Base-by-base conservation (phyloP, 2,113 vertebrate species). In the Gasterosteus aculeatus region DNA sequence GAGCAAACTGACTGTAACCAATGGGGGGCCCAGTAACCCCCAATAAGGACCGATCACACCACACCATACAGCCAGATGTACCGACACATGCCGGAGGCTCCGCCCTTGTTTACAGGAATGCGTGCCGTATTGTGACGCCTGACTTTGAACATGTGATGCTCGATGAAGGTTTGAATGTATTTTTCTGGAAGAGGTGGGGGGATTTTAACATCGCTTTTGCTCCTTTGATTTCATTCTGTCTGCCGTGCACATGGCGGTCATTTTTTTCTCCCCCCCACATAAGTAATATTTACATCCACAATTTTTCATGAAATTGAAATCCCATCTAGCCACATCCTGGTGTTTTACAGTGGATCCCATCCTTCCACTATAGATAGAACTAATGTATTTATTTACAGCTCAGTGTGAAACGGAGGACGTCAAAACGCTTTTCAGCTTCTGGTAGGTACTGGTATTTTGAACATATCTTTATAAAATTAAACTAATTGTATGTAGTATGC, bases 1-100 rank as follows among this genome's bases (percentile, higher is more conserved):
- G 93, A 96, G 89, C 75, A 95, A 94, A 88, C 94, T 95, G 87
- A 81, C 90, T 26, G 87, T 93, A 46, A 88, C 93, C 51, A 98
- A 96, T 5, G 95, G 96, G 57, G 94, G 92, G 7, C 91, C 92
- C 10, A 80, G 91, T 73, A 88, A 72, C 63, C 70, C 83, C 1
- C 80, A 89, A 74, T 94, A 85, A 94, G 33, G 39, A 10, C 38
- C 2, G 53, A 26, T 49, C 58, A 18, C 19, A 1, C 51, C 63
- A 31, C 42, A 33, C 29, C 46, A 26, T 18, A 31, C 49, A 49
- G 19, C 31, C 31, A 35, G 29, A 31, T 35, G 26, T 2, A 59
- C 42, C n/a, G 19, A 26, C 7, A 53, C 29, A 65, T 26, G 22
- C 35, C 10, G 9, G 15, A 51, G 19, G 56, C 26, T 7, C 26